Conservation (phyloP, 2,113 vertebrate species). For the Poicephalus gulielmi region DNA sequence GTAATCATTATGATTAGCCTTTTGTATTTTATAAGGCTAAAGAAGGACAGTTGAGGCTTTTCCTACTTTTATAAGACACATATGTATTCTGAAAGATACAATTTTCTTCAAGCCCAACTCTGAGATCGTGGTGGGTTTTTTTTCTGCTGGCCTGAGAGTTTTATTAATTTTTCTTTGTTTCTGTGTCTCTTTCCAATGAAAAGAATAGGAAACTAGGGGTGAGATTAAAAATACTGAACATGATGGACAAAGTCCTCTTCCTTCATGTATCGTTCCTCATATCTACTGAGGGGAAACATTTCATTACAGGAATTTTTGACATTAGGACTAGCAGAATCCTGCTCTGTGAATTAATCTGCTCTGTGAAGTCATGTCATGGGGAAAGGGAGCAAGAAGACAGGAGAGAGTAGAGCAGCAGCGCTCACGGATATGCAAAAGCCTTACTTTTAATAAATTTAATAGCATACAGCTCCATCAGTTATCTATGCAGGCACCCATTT, state of each 20-base stretch:
- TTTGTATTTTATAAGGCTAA: not conserved
- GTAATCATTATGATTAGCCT: not conserved
- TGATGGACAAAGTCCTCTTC: not conserved
- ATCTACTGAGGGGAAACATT: not conserved
- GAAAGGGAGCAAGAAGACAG: not conserved
- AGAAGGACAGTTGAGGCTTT: not conserved
- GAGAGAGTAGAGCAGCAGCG: not conserved
- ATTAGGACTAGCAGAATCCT: not conserved
- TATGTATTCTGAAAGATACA: not conserved
- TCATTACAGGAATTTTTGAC: not conserved
- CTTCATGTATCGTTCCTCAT: not conserved
- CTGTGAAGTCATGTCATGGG: not conserved
- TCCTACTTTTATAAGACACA: not conserved
- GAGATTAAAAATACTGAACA: not conserved
- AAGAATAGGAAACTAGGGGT: constrained; percentile 1
- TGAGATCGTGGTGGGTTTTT: not conserved
- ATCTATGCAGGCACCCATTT: not conserved
- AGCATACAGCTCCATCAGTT: not conserved
- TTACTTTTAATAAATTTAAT: not conserved
- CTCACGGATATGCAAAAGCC: not conserved
- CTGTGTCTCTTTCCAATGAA: constrained; percentile 12
- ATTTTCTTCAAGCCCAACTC: not conserved
- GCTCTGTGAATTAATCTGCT: not conserved
- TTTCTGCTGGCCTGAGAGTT: constrained; percentile 26
- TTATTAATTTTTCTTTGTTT: not conserved